Evolutionary conservation across 1,140 invertebrate genomes (phyloP).

Genomic region (Goniozus legneri): DNA sequence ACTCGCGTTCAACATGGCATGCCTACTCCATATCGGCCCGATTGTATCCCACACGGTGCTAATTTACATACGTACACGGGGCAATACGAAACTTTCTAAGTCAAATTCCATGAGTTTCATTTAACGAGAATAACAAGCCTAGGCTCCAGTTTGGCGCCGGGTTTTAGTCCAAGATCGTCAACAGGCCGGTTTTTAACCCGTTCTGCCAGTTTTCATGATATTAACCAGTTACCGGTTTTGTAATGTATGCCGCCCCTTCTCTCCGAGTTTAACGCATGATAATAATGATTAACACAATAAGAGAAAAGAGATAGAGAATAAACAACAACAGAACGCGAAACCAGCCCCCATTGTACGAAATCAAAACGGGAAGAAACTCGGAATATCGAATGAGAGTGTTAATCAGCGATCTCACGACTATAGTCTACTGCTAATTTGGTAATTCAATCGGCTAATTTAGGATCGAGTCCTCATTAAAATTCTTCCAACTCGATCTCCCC

Average conservation of each 20-base stretch:
- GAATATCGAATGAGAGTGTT: constrained; percentile 9
- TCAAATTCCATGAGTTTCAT: constrained; percentile 14
- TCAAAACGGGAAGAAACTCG: neutral
- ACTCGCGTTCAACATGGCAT: no score
- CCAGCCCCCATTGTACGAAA: no score
- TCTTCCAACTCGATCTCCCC: constrained; percentile 8
- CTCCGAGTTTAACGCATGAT: constrained; percentile 20
- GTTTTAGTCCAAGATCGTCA: constrained; percentile 23
- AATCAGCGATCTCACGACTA: constrained; percentile 1
- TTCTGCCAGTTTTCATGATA: constrained; percentile 30
- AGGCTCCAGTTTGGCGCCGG: constrained; percentile 23
- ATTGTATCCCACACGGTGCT: no score
- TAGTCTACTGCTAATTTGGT: constrained; percentile 12
- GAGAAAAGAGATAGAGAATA: neutral
- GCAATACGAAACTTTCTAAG: neutral
- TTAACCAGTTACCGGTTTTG: constrained; percentile 31
- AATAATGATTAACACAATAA: constrained; percentile 28
- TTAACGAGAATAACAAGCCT: constrained; percentile 22
- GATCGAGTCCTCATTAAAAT: constrained; percentile 16
- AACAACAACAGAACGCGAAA: neutral
- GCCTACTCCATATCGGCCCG: no score
- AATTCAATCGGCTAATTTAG: constrained; percentile 14
- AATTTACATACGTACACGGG: constrained; percentile 3
- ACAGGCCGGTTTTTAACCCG: constrained; percentile 28
- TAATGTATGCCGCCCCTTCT: constrained; percentile 28